These are phyloP conservation scores for mouse (Mus musculus) DNA, from an alignment of 2,113 vertebrate species.

Conservation along the genomic window DNA sequence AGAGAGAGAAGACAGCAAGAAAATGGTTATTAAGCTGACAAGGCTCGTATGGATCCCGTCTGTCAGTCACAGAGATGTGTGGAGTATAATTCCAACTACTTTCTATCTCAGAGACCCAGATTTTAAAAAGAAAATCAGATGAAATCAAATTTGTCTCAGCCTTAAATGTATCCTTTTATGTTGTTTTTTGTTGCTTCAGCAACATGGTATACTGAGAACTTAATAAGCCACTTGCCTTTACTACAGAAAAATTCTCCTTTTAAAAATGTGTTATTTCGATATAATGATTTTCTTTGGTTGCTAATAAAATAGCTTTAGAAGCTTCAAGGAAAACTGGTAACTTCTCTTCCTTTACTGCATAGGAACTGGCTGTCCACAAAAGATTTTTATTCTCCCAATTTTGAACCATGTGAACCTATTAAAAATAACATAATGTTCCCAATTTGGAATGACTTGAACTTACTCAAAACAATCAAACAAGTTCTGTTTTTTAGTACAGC, in stretches of 20 bases:
- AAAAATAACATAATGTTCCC: conserved; percentile 47
- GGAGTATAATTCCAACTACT: conserved; percentile 69
- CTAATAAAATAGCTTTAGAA: conserved; percentile 59
- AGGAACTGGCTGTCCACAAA: neutral
- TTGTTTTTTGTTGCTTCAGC: conserved; percentile 56
- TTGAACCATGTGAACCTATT: conserved; percentile 50
- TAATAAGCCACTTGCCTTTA: conserved; percentile 43
- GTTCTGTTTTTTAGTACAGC: conserved; percentile 11
- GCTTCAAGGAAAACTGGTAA: conserved; percentile 32
- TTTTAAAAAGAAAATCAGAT: conserved; percentile 59
- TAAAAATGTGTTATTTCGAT: conserved; percentile 26
- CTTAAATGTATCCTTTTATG: conserved; percentile 54
- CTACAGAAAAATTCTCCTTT: conserved; percentile 51
- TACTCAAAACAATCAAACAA: conserved; percentile 55
- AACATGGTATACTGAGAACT: conserved; percentile 29
- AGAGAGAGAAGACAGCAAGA: conserved; percentile 75
- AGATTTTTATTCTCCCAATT: conserved; percentile 46
- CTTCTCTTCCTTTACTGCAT: conserved; percentile 23
- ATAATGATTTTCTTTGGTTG: conserved; percentile 13
- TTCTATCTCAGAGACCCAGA: conserved; percentile 57
- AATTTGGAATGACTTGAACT: conserved; percentile 48
- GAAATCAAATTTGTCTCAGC: conserved; percentile 37
- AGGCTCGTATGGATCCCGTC: conserved; percentile 74
- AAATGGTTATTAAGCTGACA: conserved; percentile 84
- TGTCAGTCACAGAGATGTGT: conserved; percentile 75